Conservation (phyloP, 2,888 invertebrate species). For the Paralinhomoeus sp. region DNA sequence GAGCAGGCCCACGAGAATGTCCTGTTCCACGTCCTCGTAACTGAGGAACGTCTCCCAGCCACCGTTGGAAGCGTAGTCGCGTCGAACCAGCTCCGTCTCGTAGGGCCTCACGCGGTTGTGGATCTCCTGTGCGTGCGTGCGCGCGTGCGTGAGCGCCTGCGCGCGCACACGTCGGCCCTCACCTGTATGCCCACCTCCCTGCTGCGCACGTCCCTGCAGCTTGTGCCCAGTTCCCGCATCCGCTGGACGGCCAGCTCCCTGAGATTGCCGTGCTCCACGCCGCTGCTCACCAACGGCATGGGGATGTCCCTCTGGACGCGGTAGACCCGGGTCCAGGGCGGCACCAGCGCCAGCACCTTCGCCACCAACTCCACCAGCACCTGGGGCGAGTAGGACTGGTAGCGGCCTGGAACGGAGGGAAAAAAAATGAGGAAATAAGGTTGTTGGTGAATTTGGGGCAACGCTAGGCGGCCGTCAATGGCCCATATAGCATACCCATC, state of each 20-base stretch:
- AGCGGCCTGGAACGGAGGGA: slow-evolving; percentile 33
- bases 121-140: slow-evolving; percentile 46
- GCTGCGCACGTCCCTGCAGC: slow-evolving; percentile 84
- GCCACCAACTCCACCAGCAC: slow-evolving; percentile 80
- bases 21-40: slow-evolving; percentile 77
- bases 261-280: slow-evolving; percentile 92
- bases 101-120: slow-evolving; percentile 81
- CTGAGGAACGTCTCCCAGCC: slow-evolving; percentile 97
- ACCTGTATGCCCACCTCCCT: slow-evolving; percentile 79
- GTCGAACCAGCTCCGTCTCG: slow-evolving; percentile 61
- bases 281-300: slow-evolving; percentile 69
- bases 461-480: no score
- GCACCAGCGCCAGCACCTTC: slow-evolving; percentile 71
- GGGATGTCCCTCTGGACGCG: slow-evolving; percentile 56
- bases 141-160: no score
- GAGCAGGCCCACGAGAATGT: slow-evolving; percentile 81
- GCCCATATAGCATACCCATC: no score
- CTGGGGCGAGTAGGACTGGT: slow-evolving; percentile 82
- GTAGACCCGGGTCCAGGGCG: slow-evolving; percentile 96
- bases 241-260: slow-evolving; percentile 77
- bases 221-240: slow-evolving; percentile 83
- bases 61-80: slow-evolving; percentile 84
- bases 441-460: no score
- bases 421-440: no score
- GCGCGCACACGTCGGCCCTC: no score